Base-by-base conservation (phyloP, 2,113 vertebrate genomes). In the Etia nguti region DNA sequence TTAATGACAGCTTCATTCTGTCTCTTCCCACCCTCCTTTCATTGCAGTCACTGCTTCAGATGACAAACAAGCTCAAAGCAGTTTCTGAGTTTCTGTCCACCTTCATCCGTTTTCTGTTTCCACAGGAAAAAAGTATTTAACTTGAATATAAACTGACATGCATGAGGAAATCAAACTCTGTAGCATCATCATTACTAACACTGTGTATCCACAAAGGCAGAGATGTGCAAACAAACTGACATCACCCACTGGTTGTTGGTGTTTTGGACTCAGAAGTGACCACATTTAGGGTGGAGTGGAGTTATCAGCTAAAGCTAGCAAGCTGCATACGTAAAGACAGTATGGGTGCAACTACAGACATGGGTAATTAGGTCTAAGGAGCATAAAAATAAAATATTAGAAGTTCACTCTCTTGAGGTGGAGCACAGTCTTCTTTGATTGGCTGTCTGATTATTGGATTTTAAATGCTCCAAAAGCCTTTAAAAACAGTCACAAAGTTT, bases 331-430 rank as follows among this genome's bases (percentile, higher is more conserved):
- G 6, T 29, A 46, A 48, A 75, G 60, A 65, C 43, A 75, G 70
- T 29, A 12, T 29, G 24, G 15, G 24, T 75, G 43, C 0, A 50
- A 20, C 1, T 38, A 2, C 34, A 50, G 43, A 48, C 4, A 29
- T 0, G 29, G 26, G 6, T 50, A 2, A 77, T 52, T 77, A 52
- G 12, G 46, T 31, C 26, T 50, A 2, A 10, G 2, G 24, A 50
- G 41, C 16, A 31, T n/a, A 12, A 20, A 52, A 12, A 12, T 13
- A 11, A 54, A 75, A 50, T 50, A 77, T 48, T 75, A 75, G 38
- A 75, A 20, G 1, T 29, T 20, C 43, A 20, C 70, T 31, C 43
- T 29, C 24, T 18, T 29, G 10, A 77, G 6, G 10, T 31, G 16
- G 0, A 12, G 16, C 24, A 31, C 70, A 77, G 18, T 48, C 16